Base-by-base conservation (phyloP, 1,140 invertebrate genomes). In the Zaprionus vittiger region DNA sequence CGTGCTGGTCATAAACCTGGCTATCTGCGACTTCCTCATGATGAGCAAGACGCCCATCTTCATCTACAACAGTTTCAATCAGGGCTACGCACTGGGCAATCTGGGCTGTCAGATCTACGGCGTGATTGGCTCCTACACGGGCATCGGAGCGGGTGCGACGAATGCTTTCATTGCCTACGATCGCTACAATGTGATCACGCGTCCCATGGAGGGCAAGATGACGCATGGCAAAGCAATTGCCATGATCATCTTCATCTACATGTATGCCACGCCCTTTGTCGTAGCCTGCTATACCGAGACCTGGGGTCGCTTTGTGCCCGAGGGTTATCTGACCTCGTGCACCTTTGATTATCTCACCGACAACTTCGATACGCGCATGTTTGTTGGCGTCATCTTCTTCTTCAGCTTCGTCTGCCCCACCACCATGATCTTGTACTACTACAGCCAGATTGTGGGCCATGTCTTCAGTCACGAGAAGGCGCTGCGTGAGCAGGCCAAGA, bases 21-120 rank as follows among this genome's bases (percentile, higher is more conserved):
- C 97, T 5, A 93, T 98, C 54, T 96, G 96, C 74, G 97, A 98
- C 92, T 97, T 98, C 83, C 93, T 97, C n/a, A 98, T 98, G 97
- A 97, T 98, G 96, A 82, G 95, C 15, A 98, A 97, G 93, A 95
- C 97, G 1, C 97, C 97, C 0, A 84, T 92, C 14, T 92, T 92
- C 44, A 92, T 92, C 60, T 92, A 92, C 69, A 97, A 98, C 91
- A 97, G 96, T 2, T 96, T 97, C 74, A 95, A 96, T 85, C 94
- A 95, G 57, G 97, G 97, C 7, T 97, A 96, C 75, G 96, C 96
- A 1, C 85, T 94, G 1, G 97, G 97, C 5, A 93, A 95, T 44
- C 59, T 95, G 0, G 96, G 96, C 3, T 98, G 97, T 91, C 96
- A 97, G 81, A 95, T 97, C 67, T 98, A 97, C 85, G 96, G 94